A percentile compares a stretch with the other conserved stretches of the same genome.
Conservation (phyloP, 2,113 vertebrate species). For the Melanerpes formicivorus region DNA sequence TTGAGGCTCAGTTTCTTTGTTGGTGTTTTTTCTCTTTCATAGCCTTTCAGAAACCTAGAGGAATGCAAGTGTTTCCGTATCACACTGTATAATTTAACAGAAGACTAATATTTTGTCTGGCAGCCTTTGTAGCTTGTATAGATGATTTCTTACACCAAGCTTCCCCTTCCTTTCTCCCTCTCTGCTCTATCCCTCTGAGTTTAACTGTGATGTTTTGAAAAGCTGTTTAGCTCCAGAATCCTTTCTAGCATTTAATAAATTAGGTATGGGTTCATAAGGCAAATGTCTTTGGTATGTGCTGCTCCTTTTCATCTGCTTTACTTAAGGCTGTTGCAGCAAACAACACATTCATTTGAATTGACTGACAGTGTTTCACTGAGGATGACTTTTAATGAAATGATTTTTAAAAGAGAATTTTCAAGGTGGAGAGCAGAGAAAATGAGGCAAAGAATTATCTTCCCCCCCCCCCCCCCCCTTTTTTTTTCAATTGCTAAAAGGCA, state of each 20-base stretch:
- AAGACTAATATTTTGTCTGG: constrained; percentile 60
- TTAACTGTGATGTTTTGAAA: constrained; percentile 28
- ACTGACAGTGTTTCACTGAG: not conserved
- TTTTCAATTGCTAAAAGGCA: not conserved
- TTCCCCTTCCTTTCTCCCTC: constrained; percentile 9
- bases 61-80: constrained; percentile 20
- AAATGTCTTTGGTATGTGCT: not conserved
- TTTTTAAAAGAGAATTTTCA: not conserved
- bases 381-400: not conserved
- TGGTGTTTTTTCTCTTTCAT: not conserved
- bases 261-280: not conserved
- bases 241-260: constrained; percentile 21
- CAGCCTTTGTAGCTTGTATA: constrained; percentile 24
- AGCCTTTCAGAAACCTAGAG: constrained; percentile 40
- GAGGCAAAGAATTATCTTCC: not conserved
- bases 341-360: accelerated
- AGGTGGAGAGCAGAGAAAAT: not conserved
- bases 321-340: not conserved
- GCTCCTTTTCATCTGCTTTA: not conserved
- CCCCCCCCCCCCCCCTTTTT: too few species aligned
- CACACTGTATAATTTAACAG: constrained; percentile 24
- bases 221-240: not conserved
- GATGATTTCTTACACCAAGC: constrained; percentile 32
- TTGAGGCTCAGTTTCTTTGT: not conserved
- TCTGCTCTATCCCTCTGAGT: not conserved